Evolutionary conservation across 2,797 vertebrate species (phyloP).

Genomic region (Catamblyrhynchus diadema): DNA sequence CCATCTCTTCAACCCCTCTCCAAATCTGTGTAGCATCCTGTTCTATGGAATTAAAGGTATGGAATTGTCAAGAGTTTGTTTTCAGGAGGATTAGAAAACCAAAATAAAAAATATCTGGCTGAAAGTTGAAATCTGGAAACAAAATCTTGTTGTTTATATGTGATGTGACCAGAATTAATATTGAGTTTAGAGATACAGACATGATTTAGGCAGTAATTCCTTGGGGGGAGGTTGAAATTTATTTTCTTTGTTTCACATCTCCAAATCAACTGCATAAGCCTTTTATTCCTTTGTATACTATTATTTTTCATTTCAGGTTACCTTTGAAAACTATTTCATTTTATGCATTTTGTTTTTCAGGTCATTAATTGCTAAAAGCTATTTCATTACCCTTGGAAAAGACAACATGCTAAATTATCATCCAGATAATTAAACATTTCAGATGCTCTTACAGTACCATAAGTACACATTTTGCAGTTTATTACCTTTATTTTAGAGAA

Average conservation of each 20-base stretch:
- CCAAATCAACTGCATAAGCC: neutral
- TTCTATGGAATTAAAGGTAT: neutral
- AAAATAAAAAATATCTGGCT: neutral
- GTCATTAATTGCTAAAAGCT: slow-evolving; percentile 23
- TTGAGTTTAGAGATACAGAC: neutral
- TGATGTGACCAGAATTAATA: neutral
- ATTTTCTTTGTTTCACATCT: neutral
- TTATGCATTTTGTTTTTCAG: slow-evolving; percentile 20
- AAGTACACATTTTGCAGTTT: slow-evolving; percentile 40
- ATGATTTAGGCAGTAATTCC: neutral
- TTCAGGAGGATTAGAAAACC: neutral
- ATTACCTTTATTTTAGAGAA: slow-evolving; percentile 46
- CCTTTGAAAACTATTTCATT: neutral
- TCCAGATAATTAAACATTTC: slow-evolving; percentile 26
- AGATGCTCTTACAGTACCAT: neutral
- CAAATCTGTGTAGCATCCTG: neutral
- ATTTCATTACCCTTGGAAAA: slow-evolving; percentile 31
- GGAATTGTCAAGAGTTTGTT: neutral
- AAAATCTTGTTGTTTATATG: neutral
- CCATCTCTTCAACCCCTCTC: neutral
- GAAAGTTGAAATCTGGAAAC: neutral
- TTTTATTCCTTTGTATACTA: neutral
- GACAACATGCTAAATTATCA: slow-evolving; percentile 30
- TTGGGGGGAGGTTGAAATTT: neutral
- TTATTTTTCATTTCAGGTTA: neutral